phyloP scores from a whole-genome alignment of 2,113 vertebrate genomes.

The Misgurnus anguillicaudatus region DNA sequence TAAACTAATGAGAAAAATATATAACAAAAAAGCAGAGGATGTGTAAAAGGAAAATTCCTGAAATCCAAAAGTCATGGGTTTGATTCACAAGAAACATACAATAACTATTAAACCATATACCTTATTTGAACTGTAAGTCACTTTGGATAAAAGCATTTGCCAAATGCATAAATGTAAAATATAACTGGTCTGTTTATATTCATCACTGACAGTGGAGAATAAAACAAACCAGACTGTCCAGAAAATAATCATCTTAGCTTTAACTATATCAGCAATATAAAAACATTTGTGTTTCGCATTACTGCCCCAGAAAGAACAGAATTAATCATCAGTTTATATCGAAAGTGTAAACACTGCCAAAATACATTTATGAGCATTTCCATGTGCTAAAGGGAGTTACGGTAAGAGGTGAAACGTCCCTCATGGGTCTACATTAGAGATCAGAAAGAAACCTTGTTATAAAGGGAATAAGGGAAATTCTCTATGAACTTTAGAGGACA shows the following conservation, averaged over 20 bases:
- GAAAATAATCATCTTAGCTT: background rate
- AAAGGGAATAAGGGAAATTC: constrained; percentile 5
- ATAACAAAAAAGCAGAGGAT: no score
- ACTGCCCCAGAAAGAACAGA: background rate
- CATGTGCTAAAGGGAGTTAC: constrained; percentile 15
- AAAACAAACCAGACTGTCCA: background rate
- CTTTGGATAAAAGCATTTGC: no score
- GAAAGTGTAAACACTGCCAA: constrained; percentile 4
- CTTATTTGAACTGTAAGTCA: no score
- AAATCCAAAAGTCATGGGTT: no score
- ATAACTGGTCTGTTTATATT: background rate
- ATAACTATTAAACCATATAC: no score
- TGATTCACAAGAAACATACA: no score
- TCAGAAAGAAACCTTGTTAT: background rate
- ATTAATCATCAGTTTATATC: constrained; percentile 13
- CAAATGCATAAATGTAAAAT: no score
- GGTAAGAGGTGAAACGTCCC: background rate
- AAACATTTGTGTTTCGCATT: background rate
- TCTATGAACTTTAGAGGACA: constrained; percentile 7
- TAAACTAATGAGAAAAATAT: no score
- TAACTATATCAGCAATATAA: background rate
- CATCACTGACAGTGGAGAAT: background rate
- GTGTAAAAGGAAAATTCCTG: no score
- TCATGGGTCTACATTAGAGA: no score
- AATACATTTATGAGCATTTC: constrained; percentile 26